Evolutionary conservation across 2,113 vertebrate genomes (phyloP).

Genomic region (Saguinus midas): DNA sequence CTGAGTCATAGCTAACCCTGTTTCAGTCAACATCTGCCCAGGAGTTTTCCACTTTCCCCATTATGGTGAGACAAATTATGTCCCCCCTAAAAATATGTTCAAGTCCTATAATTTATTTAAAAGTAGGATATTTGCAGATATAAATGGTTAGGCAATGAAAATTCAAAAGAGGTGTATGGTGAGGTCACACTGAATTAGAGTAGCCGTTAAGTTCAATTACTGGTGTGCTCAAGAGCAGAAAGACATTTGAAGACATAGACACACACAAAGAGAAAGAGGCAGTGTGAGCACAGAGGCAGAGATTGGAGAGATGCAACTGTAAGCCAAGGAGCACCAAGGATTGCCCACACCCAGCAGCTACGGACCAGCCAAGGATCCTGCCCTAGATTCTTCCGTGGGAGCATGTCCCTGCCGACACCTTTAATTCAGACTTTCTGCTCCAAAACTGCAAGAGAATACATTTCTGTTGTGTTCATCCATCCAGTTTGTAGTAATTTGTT

Average conservation of each 20-base stretch:
- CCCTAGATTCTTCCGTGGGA: not conserved
- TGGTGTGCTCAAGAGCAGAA: not conserved
- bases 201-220: not conserved
- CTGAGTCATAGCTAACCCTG: not conserved
- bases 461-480: not conserved
- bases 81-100: not conserved
- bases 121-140: not conserved
- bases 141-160: not conserved
- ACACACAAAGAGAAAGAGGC: not conserved
- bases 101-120: not conserved
- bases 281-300: not conserved
- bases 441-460: not conserved
- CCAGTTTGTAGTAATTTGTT: not conserved
- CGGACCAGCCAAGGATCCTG: not conserved
- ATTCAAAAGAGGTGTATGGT: not conserved
- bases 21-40: not conserved
- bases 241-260: not conserved
- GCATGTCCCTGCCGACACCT: fast-evolving
- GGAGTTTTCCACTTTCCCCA: not conserved
- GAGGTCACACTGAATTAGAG: not conserved
- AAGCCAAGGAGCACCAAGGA: not conserved
- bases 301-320: not conserved
- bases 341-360: not conserved
- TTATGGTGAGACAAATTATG: not conserved
- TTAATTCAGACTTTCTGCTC: not conserved